A percentile compares a stretch with the other conserved stretches of the same genome.
phyloP scores from a whole-genome alignment of 2,888 invertebrate species.

The Mechanitis mazaeus region DNA sequence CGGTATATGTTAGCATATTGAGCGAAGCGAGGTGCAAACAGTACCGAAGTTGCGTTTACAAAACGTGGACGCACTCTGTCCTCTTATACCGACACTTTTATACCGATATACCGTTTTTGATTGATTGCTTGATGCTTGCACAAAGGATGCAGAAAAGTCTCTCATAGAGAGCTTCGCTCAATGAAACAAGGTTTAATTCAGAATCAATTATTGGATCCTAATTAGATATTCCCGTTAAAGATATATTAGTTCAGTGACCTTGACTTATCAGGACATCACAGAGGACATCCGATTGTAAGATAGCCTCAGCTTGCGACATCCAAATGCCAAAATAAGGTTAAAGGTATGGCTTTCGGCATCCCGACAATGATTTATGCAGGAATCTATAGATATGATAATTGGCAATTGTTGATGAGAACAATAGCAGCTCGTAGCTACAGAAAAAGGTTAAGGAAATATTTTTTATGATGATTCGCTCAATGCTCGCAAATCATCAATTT shows the following conservation, averaged over 20 bases:
- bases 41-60: too few relatives aligned
- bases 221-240: conserved; percentile 6
- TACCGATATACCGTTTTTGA: too few relatives aligned
- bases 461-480: background rate
- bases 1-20: too few relatives aligned
- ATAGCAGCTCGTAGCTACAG: conserved; percentile 15
- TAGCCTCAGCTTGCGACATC: conserved; percentile 63
- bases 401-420: conserved; percentile 35
- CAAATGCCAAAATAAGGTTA: conserved; percentile 76
- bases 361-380: conserved; percentile 62
- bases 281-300: conserved; percentile 33
- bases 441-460: conserved; percentile 13
- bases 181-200: too few relatives aligned
- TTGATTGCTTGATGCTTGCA: too few relatives aligned
- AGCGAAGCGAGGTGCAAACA: too few relatives aligned
- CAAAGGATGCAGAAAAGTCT: too few relatives aligned
- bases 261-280: conserved; percentile 27
- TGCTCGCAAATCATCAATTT: too few relatives aligned
- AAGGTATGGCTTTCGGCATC: conserved; percentile 59
- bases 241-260: conserved; percentile 22
- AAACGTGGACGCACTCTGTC: too few relatives aligned
- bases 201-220: background rate
- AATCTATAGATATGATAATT: conserved; percentile 42
- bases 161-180: too few relatives aligned
- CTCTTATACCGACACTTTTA: too few relatives aligned